Percentiles rank a stretch among this genome's conserved stretches.
These are phyloP conservation scores for Acrossocheilus fasciatus DNA, from an alignment of 2,797 vertebrate species.

Conservation along the genomic window DNA sequence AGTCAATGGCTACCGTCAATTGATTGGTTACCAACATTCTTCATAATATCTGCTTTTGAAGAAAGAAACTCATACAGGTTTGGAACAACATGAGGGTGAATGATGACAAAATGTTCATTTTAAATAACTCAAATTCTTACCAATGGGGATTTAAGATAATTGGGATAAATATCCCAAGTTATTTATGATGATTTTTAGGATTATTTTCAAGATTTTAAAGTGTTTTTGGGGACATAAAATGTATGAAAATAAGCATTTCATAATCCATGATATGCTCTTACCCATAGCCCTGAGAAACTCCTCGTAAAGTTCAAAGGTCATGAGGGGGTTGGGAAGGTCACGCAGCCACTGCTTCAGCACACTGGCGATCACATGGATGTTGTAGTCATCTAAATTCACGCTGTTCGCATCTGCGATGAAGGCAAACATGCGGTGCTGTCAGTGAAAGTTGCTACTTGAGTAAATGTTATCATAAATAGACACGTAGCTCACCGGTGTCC, in stretches of 20 bases:
- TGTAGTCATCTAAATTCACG: conserved; percentile 96
- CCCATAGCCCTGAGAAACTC: conserved; percentile 96
- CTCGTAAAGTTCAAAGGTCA: conserved; percentile 98
- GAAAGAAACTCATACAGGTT: neutral
- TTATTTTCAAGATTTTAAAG: no score
- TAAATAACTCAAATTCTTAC: no score
- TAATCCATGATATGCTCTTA: conserved; percentile 66
- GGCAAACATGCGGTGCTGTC: neutral
- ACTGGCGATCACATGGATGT: conserved; percentile 98
- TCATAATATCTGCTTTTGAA: neutral
- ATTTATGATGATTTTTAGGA: no score
- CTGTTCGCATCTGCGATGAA: conserved; percentile 84
- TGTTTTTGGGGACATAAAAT: neutral
- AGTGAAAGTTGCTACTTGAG: conserved; percentile 1
- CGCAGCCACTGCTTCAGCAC: conserved; percentile 99
- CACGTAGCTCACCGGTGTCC: conserved; percentile 83
- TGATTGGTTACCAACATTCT: neutral
- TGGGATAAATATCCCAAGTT: no score
- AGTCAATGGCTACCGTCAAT: neutral
- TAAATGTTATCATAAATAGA: neutral
- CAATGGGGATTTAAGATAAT: no score
- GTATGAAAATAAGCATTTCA: neutral
- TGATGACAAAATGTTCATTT: neutral
- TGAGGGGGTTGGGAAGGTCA: conserved; percentile 95
- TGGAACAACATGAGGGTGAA: neutral